Base-by-base conservation (phyloP, 23 tunicate genomes). In the Diplosoma virens region DNA sequence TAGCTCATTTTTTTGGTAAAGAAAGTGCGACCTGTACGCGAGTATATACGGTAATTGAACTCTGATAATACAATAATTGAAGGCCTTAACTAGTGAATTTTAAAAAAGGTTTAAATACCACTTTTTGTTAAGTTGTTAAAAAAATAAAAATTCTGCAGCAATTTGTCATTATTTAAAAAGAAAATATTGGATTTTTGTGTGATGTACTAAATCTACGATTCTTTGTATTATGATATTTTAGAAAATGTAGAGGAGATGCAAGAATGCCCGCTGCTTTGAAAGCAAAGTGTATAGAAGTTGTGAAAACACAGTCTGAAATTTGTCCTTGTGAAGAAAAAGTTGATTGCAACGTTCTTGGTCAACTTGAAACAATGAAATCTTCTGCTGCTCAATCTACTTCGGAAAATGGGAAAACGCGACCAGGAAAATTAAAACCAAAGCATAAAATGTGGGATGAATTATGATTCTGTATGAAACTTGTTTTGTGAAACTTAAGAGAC, bases 371-470 rank as follows among this genome's bases (percentile, higher is more conserved):
- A 11, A 54, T 4, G 14, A 18, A 23, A 9, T 16, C 24, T 4
- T 11, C 75, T 2, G 54, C n/a, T 6, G 20, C 22, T 20, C n/a
- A n/a, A n/a, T 4, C 22, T 18, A 68, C 75, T 11, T 37, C 75
- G 3, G 75, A 68, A 34, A 54, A 68, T 22, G 75, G 75, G 6
- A 37, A 68, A 37, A 52, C 75, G 9, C 27, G 75, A 22, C 75
- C 75, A 30, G 83, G 83, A 27, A 79, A 79, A 79, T 28, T 79
- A 20, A 79, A 79, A 47, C 28, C 66, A 28, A 79, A 79, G 30
- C 41, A 14, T 30, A 79, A 79, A 65, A 45, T 79, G 74, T 79
- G 83, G 83, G 83, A 79, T 30, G 83, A 79, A 47, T 48, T 79
- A 28, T 79, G 30, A 79, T n/a, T n/a, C n/a, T n/a, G n/a, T n/a